Base-by-base conservation (phyloP, 1,140 invertebrate species). In the Eurosta solidaginis region DNA sequence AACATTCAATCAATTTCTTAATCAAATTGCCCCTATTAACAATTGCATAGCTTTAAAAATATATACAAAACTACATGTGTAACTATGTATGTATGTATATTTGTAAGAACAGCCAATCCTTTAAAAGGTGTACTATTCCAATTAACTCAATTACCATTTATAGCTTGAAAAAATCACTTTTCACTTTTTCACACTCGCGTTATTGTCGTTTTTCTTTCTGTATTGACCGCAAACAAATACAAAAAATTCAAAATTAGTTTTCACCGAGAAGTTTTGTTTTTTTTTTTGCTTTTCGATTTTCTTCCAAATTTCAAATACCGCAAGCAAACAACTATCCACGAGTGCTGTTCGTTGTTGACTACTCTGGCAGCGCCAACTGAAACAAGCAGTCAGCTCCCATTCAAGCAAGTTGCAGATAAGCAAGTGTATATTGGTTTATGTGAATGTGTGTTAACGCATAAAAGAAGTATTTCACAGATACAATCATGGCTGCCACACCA, bases 281-380 rank as follows among this genome's bases (percentile, higher is more conserved):
- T n/a, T n/a, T n/a, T n/a, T n/a, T n/a, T n/a, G n/a, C n/a, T n/a
- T n/a, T n/a, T n/a, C n/a, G n/a, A n/a, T n/a, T n/a, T n/a, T n/a
- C n/a, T n/a, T 68, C 59, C 33, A 40, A 68, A 68, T 40, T 12
- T 5, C 9, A 9, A 68, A 68, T 68, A 68, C 59, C 59, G 59
- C 59, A 68, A 68, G 59, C 59, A 68, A 68, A 68, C 59, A 68
- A 68, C 59, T 68, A 68, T 68, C 59, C 59, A 68, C 59, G 59
- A 68, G 17, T 40, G 59, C 59, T 68, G 59, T 68, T 68, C 59
- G 59, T 68, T 68, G 59, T 68, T 68, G 59, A 68, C 59, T 68
- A 68, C 6, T 54, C 27, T 54, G 4, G 50, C 14, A 22, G 33
- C 59, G 27, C 29, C 59, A 68, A 20, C 17, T 33, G 9, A 29